phyloP scores from a whole-genome alignment of 2,797 vertebrate genomes.

The Loriculus beryllinus region DNA sequence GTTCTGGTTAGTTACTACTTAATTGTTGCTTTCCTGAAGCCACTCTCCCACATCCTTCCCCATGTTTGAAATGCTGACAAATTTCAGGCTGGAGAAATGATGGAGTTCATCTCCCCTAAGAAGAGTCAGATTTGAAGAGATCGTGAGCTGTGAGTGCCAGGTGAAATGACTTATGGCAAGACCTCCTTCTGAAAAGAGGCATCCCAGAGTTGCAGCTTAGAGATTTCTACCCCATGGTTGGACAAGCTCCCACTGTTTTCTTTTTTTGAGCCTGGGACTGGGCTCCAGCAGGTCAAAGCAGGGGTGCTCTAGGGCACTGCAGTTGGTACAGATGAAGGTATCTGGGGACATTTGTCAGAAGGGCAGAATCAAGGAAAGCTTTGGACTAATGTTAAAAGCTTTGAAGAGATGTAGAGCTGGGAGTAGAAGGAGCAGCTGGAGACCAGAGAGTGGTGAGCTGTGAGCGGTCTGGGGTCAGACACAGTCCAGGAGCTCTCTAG shows the following conservation, averaged over 20 bases:
- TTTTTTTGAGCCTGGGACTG: background rate
- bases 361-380: background rate
- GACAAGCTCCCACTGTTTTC: background rate
- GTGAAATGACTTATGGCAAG: background rate
- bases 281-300: background rate
- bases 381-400: background rate
- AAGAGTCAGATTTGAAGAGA: background rate
- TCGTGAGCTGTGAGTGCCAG: background rate
- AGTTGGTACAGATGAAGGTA: background rate
- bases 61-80: background rate
- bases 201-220: background rate
- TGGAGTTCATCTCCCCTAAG: background rate
- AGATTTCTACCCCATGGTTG: background rate
- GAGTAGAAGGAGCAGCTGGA: background rate
- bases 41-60: background rate
- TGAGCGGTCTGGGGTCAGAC: background rate
- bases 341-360: background rate
- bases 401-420: background rate
- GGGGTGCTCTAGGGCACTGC: background rate
- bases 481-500: background rate
- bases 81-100: background rate
- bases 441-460: background rate
- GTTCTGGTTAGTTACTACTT: background rate
- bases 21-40: background rate
- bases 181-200: background rate